These are phyloP conservation scores for Zaprionus africanus DNA, from an alignment of 1,140 invertebrate genomes.

Conservation along the genomic window DNA sequence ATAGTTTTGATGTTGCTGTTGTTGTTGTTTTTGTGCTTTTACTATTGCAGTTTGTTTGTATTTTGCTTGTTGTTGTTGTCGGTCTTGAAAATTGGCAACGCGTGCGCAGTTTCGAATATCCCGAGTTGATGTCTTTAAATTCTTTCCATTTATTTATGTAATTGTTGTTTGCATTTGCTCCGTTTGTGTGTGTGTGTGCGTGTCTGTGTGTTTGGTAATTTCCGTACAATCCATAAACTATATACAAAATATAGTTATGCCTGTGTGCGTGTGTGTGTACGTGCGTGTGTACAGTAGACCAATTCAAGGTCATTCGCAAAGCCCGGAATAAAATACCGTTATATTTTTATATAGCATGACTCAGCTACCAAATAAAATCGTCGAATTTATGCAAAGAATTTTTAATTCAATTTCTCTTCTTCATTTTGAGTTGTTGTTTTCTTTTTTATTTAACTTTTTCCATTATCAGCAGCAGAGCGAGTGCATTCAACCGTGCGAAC, in stretches of 20 bases:
- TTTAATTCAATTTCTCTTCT: neutral
- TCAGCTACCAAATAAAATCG: neutral
- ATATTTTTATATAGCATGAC: neutral
- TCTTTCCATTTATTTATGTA: conserved; percentile 40
- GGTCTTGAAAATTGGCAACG: conserved; percentile 47
- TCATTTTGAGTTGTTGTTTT: neutral
- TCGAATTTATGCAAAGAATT: neutral
- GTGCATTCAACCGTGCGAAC: conserved; percentile 69
- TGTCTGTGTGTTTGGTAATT: conserved; percentile 52
- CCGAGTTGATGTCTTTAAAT: conserved; percentile 22
- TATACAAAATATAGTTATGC: neutral
- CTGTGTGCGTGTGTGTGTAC: conserved; percentile 14
- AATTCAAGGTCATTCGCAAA: conserved; percentile 48
- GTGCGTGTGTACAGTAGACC: conserved; percentile 25
- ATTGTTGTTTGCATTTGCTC: conserved; percentile 15
- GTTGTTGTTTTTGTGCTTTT: conserved; percentile 23
- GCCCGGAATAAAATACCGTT: conserved; percentile 13
- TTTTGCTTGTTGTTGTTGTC: conserved; percentile 21
- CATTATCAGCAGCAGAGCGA: conserved; percentile 58
- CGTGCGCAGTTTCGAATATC: conserved; percentile 55
- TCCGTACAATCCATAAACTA: neutral
- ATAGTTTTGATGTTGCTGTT: conserved; percentile 1
- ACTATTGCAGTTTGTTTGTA: conserved; percentile 17
- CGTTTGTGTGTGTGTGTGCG: neutral
- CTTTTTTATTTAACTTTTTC: conserved; percentile 23